Base-by-base conservation (phyloP, 2,113 vertebrate genomes). In the Leucopsar rothschildi region DNA sequence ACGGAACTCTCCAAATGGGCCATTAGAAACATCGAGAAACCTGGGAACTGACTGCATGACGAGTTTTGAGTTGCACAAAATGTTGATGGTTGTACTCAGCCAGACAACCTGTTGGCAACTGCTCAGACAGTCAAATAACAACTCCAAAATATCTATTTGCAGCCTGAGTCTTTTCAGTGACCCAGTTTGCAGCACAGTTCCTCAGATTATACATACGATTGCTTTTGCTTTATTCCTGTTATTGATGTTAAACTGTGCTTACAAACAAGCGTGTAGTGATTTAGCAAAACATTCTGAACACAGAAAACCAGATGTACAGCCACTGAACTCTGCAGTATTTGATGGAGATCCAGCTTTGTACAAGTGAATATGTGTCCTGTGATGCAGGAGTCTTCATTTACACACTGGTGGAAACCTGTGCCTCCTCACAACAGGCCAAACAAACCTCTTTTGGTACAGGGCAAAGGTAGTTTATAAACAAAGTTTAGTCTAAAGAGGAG, bases 301-400 rank as follows among this genome's bases (percentile, higher is more conserved):
- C 3, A 52, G 12, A 61, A 39, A 86, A 61, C 2, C 25, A 39
- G 24, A 52, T 10, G 4, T 39, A 53, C 13, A 42, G 13, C 6
- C 24, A 18, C n/a, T 59, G 28, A 83, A 44, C 33, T 55, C 42
- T 25, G 21, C 6, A 12, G 20, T 15, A 28, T n/a, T 75, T 66
- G 39, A 25, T 16, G 15, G 13, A 69, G 19, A 88, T 22, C 9
- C 53, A 63, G 12, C n/a, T 70, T 59, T 72, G 8, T 45, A 15
- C 3, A 2, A 3, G n/a, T 19, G 55, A 83, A 61, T 23, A 20
- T 1, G 0, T 16, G 31, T 27, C 37, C 25, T 45, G 2, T 6
- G 17, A 49, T 5, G 3, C 12, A n/a, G 33, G 10, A 29, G 4
- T 23, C 27, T 60, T n/a, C 12, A 9, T 3, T 49, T 47, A 23